Base-by-base conservation (phyloP, 2,797 vertebrate species). In the Pseudotriccus pelzelni region DNA sequence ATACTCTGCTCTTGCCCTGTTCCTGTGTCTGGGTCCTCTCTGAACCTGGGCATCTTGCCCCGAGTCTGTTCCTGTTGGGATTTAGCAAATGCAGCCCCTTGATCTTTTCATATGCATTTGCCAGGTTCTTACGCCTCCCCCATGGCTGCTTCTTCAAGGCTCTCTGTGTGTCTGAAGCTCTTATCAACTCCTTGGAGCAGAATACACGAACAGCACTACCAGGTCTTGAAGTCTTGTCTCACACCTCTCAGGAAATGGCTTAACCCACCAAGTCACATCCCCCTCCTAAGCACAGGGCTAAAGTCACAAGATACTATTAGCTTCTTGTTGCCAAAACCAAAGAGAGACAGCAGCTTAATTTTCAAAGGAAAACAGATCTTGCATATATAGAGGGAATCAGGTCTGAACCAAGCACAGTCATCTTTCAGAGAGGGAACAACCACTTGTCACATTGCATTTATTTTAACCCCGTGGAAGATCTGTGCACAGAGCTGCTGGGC, bases 71-170 rank as follows among this genome's bases (percentile, higher is more conserved):
- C 85, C 90, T 72, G 74, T 80, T 69, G 77, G 30, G 62, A 74
- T 49, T 89, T 94, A 36, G 82, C 89, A 94, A 87, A 86, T 84
- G 94, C 89, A 91, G 84, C 41, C 76, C 93, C 94, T 97, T 97
- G 95, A 96, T 97, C 92, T 96, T 93, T 95, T 95, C 94, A 93
- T 87, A 95, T 94, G 91, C 89, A 73, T 93, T 56, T 69, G 41
- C 30, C 22, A 82, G 44, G 72, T 27, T 73, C 87, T 89, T 85
- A 78, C 3, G 30, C 94, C 78, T 94, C 87, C 82, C 85, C 80
- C 89, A 56, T 10, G 0, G 69, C 36, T 0, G 18, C 60, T 93
- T 70, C 94, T 92, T 93, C 81, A 58, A 90, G 85, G 88, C 90
- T 69, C 84, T 79, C 79, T 41, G 55, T 55, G 60, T 37, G 85